Evolutionary conservation across 2,797 vertebrate genomes (phyloP).

Genomic region (Mastacembelus armatus): DNA sequence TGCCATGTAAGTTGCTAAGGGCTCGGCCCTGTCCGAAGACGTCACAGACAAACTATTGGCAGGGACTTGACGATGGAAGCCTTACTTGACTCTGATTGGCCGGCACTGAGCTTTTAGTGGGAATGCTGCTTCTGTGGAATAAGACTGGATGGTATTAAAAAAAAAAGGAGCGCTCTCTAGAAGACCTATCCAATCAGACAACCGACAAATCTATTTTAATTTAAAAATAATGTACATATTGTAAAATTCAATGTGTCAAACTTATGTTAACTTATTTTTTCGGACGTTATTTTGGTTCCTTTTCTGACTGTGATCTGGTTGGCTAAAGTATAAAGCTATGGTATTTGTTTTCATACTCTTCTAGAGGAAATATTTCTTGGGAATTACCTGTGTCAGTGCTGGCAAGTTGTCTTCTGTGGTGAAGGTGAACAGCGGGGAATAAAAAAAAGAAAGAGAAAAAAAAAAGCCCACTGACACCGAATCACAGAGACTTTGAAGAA

Average conservation of each 20-base stretch:
- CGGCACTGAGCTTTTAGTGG: constrained; percentile 54
- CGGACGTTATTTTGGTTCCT: constrained; percentile 69
- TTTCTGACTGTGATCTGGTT: constrained; percentile 79
- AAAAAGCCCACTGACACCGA: constrained; percentile 36
- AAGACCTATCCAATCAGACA: constrained; percentile 82
- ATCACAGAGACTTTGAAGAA: constrained; percentile 62
- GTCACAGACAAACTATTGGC: constrained; percentile 71
- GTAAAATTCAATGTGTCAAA: constrained; percentile 87
- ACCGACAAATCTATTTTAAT: constrained; percentile 88
- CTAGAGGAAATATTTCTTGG: constrained; percentile 61
- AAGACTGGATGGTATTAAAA: constrained; percentile 67
- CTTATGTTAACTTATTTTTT: constrained; percentile 89
- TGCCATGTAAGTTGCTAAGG: constrained; percentile 77
- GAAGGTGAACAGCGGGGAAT: constrained; percentile 48
- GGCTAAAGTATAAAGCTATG: constrained; percentile 73
- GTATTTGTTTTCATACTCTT: constrained; percentile 74
- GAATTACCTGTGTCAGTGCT: constrained; percentile 61
- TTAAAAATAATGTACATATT: constrained; percentile 88
- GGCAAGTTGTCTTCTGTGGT: constrained; percentile 54
- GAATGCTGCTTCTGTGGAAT: constrained; percentile 59
- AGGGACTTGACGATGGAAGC: constrained; percentile 77
- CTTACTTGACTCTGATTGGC: constrained; percentile 80
- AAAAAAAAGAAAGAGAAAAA: constrained; percentile 33
- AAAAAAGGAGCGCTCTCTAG: constrained; percentile 59
- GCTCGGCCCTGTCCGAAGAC: constrained; percentile 70